Base-by-base conservation (phyloP, 53 echinoderm and acorn worm genomes). In the Zoroaster sp. region DNA sequence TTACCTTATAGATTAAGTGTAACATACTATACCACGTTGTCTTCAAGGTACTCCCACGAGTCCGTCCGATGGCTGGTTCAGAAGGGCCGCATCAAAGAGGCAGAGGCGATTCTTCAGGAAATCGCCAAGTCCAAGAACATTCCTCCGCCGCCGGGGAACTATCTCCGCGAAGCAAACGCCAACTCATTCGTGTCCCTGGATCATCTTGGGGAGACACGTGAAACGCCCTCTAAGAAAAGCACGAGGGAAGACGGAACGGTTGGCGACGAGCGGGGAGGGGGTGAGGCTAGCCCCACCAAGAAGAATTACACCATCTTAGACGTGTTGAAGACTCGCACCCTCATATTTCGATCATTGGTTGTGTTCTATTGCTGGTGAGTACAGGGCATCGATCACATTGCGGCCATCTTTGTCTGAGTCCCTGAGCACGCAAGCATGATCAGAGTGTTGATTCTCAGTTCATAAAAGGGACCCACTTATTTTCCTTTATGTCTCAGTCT, bases 41-140 rank as follows among this genome's bases (percentile, higher is more conserved):
- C 14, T 21, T 80, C 2, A 0, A 82, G 82, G 68, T 82, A 82
- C 66, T 82, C 82, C 41, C 18, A 82, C 43, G 89, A 89, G 28
- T 89, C 89, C 36, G 31, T 89, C 37, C 74, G 89, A 31, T 89
- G 89, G 89, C 43, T 89, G 36, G 80, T 89, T 5, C 89, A 89
- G 43, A 89, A 46, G 30, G 89, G 89, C 17, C 70, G 80, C 40
- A 52, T 71, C 1, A 40, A 79, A 7, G 72, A 89, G 34, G 89
- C 89, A 15, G 79, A 89, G 54, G 35, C 52, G 2, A 80, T 89
- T 14, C 13, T 89, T 18, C 69, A 53, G 23, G 45, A 28, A 21
- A 80, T 89, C 5, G 89, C 89, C 34, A 59, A 68, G 43, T 79
- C 80, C 28, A 89, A 89, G 46, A 39, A 53, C n/a, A 52, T 80